phyloP scores from a whole-genome alignment of 1,140 invertebrate species.

The Zaprionus africanus region DNA sequence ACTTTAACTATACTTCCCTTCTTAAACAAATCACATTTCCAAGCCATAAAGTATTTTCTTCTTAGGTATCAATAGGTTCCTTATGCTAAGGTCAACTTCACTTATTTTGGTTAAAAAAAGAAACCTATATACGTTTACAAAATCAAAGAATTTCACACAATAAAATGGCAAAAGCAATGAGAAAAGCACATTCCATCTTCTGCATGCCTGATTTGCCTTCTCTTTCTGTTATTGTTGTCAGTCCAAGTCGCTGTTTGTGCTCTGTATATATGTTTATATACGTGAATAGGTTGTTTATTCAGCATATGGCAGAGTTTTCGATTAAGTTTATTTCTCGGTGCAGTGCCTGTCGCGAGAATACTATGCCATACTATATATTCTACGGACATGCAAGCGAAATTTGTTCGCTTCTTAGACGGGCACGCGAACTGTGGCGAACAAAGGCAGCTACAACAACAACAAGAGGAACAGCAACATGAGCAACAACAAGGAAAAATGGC shows the following conservation, averaged over 20 bases:
- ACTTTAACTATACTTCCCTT: no score
- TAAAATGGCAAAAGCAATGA: no score
- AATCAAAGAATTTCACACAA: no score
- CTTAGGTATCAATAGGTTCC: no score
- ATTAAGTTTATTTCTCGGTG: slow-evolving; percentile 17
- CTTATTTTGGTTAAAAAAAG: no score
- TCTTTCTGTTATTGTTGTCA: neutral
- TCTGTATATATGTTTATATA: neutral
- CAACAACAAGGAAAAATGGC: slow-evolving; percentile 26
- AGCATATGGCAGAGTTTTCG: slow-evolving; percentile 23
- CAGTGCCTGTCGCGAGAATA: slow-evolving; percentile 80
- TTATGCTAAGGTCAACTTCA: no score
- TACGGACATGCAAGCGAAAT: slow-evolving; percentile 78
- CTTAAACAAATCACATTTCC: no score
- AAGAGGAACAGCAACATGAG: neutral
- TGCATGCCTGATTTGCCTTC: neutral
- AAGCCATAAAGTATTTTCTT: no score
- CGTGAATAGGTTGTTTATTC: slow-evolving; percentile 8
- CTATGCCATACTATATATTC: slow-evolving; percentile 25
- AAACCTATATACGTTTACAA: no score
- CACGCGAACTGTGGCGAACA: slow-evolving; percentile 55
- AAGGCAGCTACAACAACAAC: neutral
- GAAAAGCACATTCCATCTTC: no score
- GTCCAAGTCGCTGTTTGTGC: neutral
- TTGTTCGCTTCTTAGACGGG: slow-evolving; percentile 58